Conservation (phyloP, 2,797 vertebrate genomes). For the Cossypha heuglini region DNA sequence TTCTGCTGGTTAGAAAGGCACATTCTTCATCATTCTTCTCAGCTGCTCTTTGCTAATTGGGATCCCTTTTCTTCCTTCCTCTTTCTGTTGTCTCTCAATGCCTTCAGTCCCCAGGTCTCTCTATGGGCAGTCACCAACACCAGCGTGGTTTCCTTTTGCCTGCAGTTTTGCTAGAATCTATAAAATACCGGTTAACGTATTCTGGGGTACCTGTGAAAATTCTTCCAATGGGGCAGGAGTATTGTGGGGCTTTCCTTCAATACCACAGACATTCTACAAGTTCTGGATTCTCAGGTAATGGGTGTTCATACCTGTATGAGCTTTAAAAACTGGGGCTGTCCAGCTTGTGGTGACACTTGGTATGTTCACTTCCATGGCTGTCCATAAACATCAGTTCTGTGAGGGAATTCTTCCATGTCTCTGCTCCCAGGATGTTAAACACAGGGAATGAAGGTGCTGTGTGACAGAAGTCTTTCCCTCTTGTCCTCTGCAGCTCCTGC, state of each 20-base stretch:
- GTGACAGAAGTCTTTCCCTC: neutral
- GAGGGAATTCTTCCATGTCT: neutral
- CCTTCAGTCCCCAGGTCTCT: neutral
- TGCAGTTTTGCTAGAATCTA: neutral
- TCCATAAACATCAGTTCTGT: neutral
- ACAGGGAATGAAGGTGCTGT: neutral
- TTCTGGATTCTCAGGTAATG: neutral
- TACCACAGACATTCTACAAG: neutral
- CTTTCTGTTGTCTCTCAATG: neutral
- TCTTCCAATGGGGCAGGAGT: neutral
- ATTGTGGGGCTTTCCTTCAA: neutral
- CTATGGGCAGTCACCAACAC: neutral
- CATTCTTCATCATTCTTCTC: neutral
- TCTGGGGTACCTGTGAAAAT: neutral
- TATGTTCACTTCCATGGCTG: neutral
- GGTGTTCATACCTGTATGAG: neutral
- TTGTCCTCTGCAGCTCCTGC: neutral
- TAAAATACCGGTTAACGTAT: accelerated
- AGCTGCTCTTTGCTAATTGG: neutral
- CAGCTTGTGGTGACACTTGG: neutral
- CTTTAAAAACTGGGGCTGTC: neutral
- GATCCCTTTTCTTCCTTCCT: neutral
- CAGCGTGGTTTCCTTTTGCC: neutral
- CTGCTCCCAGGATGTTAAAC: neutral
- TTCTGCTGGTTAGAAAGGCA: neutral